Evolutionary conservation across 2,888 invertebrate genomes (phyloP), one percentile per base, ranked within the genome.

Genomic region (Copidosoma aretas): DNA sequence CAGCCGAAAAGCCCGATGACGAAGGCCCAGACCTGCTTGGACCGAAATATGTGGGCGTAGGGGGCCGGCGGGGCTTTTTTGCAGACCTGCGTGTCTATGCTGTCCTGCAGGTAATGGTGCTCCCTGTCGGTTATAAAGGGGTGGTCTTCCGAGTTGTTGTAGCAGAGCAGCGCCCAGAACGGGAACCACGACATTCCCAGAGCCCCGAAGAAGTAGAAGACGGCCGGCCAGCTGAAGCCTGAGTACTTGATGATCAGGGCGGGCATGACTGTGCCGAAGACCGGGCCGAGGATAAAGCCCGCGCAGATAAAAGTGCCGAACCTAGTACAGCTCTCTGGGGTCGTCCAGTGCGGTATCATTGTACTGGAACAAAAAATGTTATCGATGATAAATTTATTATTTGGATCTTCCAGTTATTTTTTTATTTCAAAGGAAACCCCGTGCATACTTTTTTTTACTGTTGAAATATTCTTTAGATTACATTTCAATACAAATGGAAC

Each of bases 141-240:
- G 63, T 79, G 77, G 4, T 65, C 67, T 1, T 70, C 62, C 0
- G 78, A 77, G 21, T 60, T 71, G 66, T 75, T 75, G 64, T 67
- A 75, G 51, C 75, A 66, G 8, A 75, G n/a, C 14, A 72, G 2
- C 0, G 89, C 88, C 86, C 89, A 90, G 69, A 90, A 79, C 64
- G 88, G 82, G 73, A 89, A 91, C 91, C 91, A 92, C 0, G 91
- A 60, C 14, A 91, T 84, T 25, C 91, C 91, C 21, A 91, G 77
- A 15, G 86, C 87, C 41, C 92, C 93, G 78, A 92, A 92, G 54
- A 92, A 84, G 77, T 92, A 92, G 83, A 93, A 93, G 8, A 92
- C 91, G 0, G 89, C 87, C 32, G 89, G 85, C 92, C 92, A 92
- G 46, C 58, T 43, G 4, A 14, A 10, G 14, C 22, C 21, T 4